Base-by-base conservation (phyloP, 1,140 invertebrate genomes). In the Ectropis grisescens region DNA sequence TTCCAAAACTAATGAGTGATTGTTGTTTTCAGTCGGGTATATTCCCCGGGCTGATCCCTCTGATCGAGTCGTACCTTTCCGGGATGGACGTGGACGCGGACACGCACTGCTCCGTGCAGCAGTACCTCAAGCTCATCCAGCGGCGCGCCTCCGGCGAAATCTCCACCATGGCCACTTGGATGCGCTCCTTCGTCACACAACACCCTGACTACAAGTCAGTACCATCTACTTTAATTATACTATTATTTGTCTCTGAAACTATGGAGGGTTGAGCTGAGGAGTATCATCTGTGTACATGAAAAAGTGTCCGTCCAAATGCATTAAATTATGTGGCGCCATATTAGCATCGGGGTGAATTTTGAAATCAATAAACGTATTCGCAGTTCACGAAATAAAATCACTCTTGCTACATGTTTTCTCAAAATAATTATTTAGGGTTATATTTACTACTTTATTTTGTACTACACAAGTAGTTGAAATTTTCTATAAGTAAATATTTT, bases 1-100 rank as follows among this genome's bases (percentile, higher is more conserved):
- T n/a, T n/a, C n/a, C n/a, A n/a, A n/a, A n/a, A n/a, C n/a, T n/a
- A 8, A 19, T 19, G 16, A 19, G 8, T 8, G 16, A 8, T 19
- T 8, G 16, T 19, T 19, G 8, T 19, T 19, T 19, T 25, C 41
- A 91, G 91, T 90, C 89, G 37, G 89, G 88, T 13, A 87, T 91
- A 37, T 99, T 99, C 83, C 95, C 95, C 24, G 98, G 98, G n/a
- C 83, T 99, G 44, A 90, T 98, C 35, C 92, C 96, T 5, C 78
- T 99, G 31, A 95, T 99, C 22, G 91, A 96, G 57, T 93, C 93
- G 49, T 99, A 98, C 79, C 84, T 99, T 43, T 90, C 89, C 35
- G 91, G 90, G 29, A 94, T 98, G 89, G 96, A 98, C 71, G 91
- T 98, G 27, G 97, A 98, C 83, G 93, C 96, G 3, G 96, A 98